A percentile compares a stretch with the other conserved stretches of the same genome.
Conservation (phyloP, 1,140 invertebrate species). For the Drosophila persimilis region DNA sequence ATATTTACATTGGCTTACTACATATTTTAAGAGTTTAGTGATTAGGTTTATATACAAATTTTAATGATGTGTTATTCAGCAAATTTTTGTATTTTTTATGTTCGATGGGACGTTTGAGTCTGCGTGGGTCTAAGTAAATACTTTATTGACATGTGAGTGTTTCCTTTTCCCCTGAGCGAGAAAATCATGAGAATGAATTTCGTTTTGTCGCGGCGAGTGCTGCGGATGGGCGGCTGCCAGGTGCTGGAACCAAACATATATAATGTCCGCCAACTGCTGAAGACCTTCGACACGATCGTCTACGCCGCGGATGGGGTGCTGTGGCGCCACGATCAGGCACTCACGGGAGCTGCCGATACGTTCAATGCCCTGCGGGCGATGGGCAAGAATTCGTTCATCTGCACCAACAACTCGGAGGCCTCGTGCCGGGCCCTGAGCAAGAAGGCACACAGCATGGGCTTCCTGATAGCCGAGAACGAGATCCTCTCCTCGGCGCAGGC, state of each 20-base stretch:
- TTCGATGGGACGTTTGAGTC: too few species aligned
- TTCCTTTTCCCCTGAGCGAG: too few species aligned
- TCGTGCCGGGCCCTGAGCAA: constrained; percentile 10
- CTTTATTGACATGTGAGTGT: too few species aligned
- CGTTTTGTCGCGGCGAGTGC: not conserved
- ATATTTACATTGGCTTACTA: too few species aligned
- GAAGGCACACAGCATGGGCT: constrained; percentile 40
- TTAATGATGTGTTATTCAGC: too few species aligned
- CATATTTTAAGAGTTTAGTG: too few species aligned
- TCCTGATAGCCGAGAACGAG: constrained; percentile 36
- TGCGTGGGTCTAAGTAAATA: too few species aligned
- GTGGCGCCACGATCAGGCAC: constrained; percentile 19
- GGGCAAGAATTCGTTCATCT: constrained; percentile 53
- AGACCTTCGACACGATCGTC: constrained; percentile 51
- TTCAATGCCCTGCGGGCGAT: constrained; percentile 55
- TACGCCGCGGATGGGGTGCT: constrained; percentile 55
- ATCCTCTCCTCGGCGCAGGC: constrained; percentile 41
- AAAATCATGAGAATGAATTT: constrained; percentile 25
- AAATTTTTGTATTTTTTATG: too few species aligned
- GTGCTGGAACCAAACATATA: constrained; percentile 41
- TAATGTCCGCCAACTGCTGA: constrained; percentile 42
- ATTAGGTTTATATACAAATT: too few species aligned
- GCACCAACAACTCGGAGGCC: constrained; percentile 46
- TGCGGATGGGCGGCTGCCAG: constrained; percentile 44
- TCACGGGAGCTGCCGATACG: constrained; percentile 40